Base-by-base conservation (phyloP, 2,113 vertebrate species). In the Forbesichthys papilliferus region DNA sequence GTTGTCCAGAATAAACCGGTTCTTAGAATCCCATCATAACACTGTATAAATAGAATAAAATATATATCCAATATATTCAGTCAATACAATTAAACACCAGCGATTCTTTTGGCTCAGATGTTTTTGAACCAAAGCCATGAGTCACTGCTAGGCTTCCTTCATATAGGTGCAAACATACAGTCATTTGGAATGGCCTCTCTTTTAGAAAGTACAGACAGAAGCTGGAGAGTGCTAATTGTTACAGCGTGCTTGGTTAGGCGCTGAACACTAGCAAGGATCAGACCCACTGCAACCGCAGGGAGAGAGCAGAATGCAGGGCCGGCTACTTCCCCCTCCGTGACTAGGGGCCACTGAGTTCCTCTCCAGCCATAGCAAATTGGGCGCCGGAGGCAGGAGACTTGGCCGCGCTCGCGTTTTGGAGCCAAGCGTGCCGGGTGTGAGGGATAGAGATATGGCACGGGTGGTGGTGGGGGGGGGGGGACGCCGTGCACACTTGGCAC, bases 291-390 rank as follows among this genome's bases (percentile, higher is more conserved):
- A 81, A 69, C 82, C 71, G 79, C 80, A 57, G 75, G 73, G 66
- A 79, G 74, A 84, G 76, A 86, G 78, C 27, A 62, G 69, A 76
- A 65, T 76, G 78, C 73, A 75, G 3, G 64, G 68, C 65, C 77
- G 47, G 77, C 84, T 64, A 77, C 80, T 83, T 47, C 20, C 18
- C 85, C 76, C 75, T 84, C 80, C 77, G 82, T 83, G 82, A 89
- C 88, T 89, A 46, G 78, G 73, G 79, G 83, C 82, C 79, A 80
- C 75, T 82, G 82, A 84, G 71, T 87, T 85, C 83, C 87, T 84
- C 83, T 83, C 80, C 87, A 88, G 85, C 90, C 88, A 78, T 78
- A 79, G 87, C 91, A 91, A 90, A 89, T 89, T 84, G 82, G 79
- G 74, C 68, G 86, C 91, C 84, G 64, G 79, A 85, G 87, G 87